A percentile compares a stretch with the other conserved stretches of the same genome.
Conservation (phyloP, 1,140 invertebrate species). For the Drosophila paulistorum region DNA sequence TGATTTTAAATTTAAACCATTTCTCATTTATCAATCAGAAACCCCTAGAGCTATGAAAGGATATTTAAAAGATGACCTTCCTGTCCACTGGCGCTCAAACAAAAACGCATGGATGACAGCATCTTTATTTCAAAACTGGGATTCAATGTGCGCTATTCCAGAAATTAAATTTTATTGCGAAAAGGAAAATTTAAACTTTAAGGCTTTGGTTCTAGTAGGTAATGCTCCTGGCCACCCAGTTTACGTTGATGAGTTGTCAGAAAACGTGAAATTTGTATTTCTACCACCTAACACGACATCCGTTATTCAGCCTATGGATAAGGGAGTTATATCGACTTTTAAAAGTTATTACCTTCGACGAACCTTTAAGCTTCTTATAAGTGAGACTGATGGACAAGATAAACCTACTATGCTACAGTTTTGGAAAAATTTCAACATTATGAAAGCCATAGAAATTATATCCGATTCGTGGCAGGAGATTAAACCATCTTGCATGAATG, state of each 20-base stretch:
- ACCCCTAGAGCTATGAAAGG: too few species aligned
- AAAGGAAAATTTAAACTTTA: conserved; percentile 24
- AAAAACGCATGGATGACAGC: conserved; percentile 47
- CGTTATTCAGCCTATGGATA: conserved; percentile 78
- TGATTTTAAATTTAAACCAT: conserved; percentile 33
- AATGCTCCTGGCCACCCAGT: conserved; percentile 64
- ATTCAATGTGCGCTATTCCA: conserved; percentile 61
- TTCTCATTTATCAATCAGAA: too few species aligned
- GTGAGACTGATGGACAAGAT: conserved; percentile 23
- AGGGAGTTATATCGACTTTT: conserved; percentile 76
- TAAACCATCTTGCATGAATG: conserved; percentile 47
- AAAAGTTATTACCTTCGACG: conserved; percentile 72
- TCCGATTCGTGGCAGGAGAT: conserved; percentile 48
- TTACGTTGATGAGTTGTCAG: neutral
- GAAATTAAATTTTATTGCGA: conserved; percentile 56
- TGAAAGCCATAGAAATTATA: conserved; percentile 44
- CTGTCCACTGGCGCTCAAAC: too few species aligned
- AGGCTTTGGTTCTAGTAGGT: conserved; percentile 60
- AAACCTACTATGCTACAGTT: conserved; percentile 26
- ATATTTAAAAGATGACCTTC: too few species aligned
- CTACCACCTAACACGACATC: conserved; percentile 72
- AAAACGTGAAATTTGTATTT: conserved; percentile 61
- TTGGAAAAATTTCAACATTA: conserved; percentile 47
- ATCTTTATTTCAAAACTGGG: conserved; percentile 74
- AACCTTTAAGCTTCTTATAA: conserved; percentile 27